phyloP scores from a whole-genome alignment of 2,888 invertebrate species.

The Brachycybe producta region DNA sequence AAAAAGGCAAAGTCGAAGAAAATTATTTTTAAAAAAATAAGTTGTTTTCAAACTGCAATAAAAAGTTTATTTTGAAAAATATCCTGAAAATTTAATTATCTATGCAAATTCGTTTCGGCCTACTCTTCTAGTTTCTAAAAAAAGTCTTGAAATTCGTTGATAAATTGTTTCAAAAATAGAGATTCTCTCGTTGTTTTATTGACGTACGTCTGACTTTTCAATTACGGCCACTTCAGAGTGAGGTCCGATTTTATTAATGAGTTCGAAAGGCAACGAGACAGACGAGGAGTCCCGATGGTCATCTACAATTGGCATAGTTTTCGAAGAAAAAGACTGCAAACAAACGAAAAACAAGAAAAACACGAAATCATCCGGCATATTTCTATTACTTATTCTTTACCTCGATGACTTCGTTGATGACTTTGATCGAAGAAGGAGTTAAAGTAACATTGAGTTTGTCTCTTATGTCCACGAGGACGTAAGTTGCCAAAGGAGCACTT shows the following conservation, averaged over 20 bases:
- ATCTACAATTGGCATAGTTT: no score
- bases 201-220: conserved; percentile 26
- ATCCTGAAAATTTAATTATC: no score
- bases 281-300: background rate
- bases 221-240: conserved; percentile 28
- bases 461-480: conserved; percentile 52
- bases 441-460: conserved; percentile 53
- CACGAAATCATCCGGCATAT: background rate
- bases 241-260: conserved; percentile 49
- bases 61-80: no score
- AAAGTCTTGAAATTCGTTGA: no score
- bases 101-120: no score
- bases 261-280: conserved; percentile 32
- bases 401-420: conserved; percentile 38
- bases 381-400: conserved; percentile 23
- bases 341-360: background rate
- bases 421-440: conserved; percentile 50
- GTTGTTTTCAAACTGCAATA: no score
- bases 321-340: conserved; percentile 9
- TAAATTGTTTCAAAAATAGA: no score
- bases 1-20: no score
- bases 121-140: no score
- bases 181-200: no score
- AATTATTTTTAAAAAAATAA: no score
- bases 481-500: conserved; percentile 41